Evolutionary conservation across 2,113 vertebrate species (phyloP).

Genomic region (Bolborhynchus lineola): DNA sequence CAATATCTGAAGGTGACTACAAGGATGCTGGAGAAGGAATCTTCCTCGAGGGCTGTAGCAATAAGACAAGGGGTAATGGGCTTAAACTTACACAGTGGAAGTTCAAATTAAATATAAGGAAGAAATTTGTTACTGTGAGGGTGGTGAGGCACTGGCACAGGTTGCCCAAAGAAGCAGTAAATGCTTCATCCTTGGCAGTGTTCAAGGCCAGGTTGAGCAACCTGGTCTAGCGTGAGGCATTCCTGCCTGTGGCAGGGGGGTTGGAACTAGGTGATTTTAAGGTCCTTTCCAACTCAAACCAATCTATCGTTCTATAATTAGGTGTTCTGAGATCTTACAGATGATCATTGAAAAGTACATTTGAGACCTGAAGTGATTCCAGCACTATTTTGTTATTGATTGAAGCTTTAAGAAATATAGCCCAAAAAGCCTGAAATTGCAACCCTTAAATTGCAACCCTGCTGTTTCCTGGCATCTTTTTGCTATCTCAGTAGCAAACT

Average conservation of each 20-base stretch:
- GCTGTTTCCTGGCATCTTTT: not conserved
- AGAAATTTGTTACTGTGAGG: not conserved
- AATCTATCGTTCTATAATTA: not conserved
- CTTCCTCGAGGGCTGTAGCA: not conserved
- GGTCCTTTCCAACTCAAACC: not conserved
- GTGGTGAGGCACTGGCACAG: not conserved
- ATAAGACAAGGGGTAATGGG: not conserved
- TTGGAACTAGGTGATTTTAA: not conserved
- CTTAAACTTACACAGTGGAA: not conserved
- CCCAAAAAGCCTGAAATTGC: not conserved
- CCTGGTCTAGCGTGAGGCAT: not conserved
- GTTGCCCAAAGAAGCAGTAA: not conserved
- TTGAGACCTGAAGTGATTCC: not conserved
- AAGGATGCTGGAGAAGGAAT: not conserved
- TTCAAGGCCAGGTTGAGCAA: not conserved
- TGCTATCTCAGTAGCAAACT: not conserved
- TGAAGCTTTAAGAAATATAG: not conserved
- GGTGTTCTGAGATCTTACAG: not conserved
- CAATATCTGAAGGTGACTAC: not conserved
- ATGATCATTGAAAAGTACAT: not conserved
- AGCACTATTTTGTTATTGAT: not conserved
- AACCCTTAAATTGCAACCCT: not conserved
- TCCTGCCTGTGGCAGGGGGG: not conserved
- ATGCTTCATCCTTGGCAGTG: not conserved
- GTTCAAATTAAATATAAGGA: not conserved